Conservation (phyloP, 2,113 vertebrate species). For the Malurus melanocephalus region DNA sequence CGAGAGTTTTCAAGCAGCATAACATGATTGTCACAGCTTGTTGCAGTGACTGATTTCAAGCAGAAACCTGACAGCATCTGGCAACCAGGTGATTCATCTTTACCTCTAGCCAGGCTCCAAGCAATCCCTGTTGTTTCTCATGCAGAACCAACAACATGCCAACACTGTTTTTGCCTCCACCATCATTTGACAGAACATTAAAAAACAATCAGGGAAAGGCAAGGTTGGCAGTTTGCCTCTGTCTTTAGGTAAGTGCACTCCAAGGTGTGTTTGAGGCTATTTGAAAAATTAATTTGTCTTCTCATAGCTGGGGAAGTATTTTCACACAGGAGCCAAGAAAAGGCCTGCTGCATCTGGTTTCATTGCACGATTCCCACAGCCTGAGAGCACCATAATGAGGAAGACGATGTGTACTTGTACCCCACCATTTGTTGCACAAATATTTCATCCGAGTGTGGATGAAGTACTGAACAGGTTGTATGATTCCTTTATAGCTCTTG, state of each 20-base stretch:
- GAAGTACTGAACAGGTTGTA: neutral
- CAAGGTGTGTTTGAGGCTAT: neutral
- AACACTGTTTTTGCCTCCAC: neutral
- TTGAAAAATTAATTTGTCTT: neutral
- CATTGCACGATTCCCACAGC: neutral
- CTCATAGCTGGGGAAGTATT: neutral
- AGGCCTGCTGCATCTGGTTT: neutral
- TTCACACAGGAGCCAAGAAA: neutral
- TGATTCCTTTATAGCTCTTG: rapidly evolving
- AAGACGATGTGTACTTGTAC: neutral
- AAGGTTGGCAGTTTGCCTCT: neutral
- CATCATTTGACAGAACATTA: neutral
- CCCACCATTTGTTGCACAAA: neutral
- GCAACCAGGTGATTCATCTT: constrained; percentile 37
- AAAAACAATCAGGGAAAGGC: neutral
- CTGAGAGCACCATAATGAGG: neutral
- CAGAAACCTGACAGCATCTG: constrained; percentile 1
- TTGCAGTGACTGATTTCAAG: constrained; percentile 27
- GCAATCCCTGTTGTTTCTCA: constrained; percentile 25
- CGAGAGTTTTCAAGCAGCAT: neutral
- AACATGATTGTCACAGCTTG: neutral
- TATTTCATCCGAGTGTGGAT: neutral
- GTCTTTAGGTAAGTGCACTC: neutral
- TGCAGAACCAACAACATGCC: neutral
- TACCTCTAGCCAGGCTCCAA: neutral